Conservation (phyloP, 2,888 invertebrate species). For the Acanthosepion lycidas region DNA sequence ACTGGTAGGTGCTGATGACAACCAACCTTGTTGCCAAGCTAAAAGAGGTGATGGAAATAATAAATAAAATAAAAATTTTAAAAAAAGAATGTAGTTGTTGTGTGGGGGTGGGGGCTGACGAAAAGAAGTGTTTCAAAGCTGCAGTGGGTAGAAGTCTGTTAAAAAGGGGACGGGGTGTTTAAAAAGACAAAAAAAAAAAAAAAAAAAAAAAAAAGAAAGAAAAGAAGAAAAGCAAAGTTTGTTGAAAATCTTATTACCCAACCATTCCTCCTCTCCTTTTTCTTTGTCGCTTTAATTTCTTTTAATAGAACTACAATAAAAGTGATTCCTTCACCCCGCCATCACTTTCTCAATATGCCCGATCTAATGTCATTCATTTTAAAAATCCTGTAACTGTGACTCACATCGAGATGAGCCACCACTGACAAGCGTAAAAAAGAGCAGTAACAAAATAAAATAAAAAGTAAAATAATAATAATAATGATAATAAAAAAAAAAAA, state of each 20-base stretch:
- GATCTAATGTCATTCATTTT: background rate
- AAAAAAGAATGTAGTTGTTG: background rate
- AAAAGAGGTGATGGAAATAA: background rate
- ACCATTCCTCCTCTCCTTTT: background rate
- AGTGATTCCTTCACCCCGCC: background rate
- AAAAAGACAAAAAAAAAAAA: background rate
- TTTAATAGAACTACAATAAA: background rate
- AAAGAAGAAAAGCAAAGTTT: background rate
- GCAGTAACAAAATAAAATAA: background rate
- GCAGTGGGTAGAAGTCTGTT: background rate
- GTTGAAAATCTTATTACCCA: background rate
- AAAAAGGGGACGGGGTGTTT: background rate
- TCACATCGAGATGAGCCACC: background rate
- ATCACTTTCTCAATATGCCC: background rate
- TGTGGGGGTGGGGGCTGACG: background rate
- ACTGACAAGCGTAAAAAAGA: background rate
- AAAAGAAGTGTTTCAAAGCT: background rate
- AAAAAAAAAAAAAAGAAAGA: background rate
- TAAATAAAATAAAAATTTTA: background rate
- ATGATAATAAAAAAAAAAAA: background rate
- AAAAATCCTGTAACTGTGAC: background rate
- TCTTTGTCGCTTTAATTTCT: background rate
- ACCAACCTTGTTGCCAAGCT: background rate
- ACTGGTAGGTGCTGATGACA: constrained; percentile 33
- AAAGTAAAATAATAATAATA: too few relatives aligned